A percentile compares a stretch with the other conserved stretches of the same genome.
These are phyloP conservation scores for Edolisoma coerulescens DNA, from an alignment of 2,113 vertebrate species.

Conservation along the genomic window DNA sequence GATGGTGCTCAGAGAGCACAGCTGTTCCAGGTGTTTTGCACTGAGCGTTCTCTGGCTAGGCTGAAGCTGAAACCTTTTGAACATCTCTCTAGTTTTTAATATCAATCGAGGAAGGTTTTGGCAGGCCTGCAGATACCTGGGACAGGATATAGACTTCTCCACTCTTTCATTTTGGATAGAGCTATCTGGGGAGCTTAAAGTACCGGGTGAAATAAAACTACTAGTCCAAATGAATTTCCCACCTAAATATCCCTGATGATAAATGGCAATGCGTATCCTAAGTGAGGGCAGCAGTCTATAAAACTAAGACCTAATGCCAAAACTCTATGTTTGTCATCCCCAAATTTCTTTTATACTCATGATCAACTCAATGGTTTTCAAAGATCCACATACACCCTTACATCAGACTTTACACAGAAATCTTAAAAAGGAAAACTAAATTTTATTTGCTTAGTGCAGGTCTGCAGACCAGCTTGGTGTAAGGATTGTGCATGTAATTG, in stretches of 20 bases:
- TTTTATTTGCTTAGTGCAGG: not conserved
- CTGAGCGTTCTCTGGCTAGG: not conserved
- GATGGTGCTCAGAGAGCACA: not conserved
- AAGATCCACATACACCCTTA: not conserved
- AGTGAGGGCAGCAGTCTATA: not conserved
- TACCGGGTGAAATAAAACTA: not conserved
- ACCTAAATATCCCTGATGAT: not conserved
- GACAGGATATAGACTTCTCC: not conserved
- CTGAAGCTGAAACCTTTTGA: not conserved
- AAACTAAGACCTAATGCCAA: not conserved
- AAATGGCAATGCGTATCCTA: not conserved
- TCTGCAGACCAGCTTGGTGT: not conserved
- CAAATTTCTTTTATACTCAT: not conserved
- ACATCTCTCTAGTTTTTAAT: not conserved
- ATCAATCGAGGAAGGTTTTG: not conserved
- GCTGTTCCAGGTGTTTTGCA: not conserved
- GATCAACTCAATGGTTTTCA: not conserved
- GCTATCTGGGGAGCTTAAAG: not conserved
- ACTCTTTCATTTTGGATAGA: not conserved
- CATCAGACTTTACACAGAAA: not conserved
- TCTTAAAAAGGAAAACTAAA: not conserved
- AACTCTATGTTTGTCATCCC: not conserved
- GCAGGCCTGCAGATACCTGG: not conserved
- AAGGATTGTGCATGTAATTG: not conserved
- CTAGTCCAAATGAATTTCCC: not conserved